Percentiles rank a stretch among this genome's conserved stretches.
These are phyloP conservation scores for Semnopithecus entellus DNA, from an alignment of 2,113 vertebrate genomes.

Conservation along the genomic window DNA sequence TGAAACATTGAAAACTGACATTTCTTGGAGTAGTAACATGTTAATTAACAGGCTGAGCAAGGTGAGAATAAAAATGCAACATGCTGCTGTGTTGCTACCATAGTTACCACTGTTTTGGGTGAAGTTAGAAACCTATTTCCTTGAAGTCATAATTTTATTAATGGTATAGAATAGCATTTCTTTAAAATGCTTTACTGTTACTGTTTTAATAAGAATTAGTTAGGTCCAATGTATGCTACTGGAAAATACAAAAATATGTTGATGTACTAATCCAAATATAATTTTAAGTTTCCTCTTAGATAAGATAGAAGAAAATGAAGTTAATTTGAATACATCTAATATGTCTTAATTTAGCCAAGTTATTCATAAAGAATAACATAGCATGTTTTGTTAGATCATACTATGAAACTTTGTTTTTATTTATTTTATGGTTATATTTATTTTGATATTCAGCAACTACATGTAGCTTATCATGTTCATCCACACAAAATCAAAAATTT, in stretches of 20 bases:
- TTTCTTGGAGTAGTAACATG: not conserved
- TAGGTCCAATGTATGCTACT: not conserved
- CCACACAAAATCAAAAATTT: not conserved
- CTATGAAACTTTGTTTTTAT: not conserved
- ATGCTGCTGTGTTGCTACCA: not conserved
- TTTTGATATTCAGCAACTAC: not conserved
- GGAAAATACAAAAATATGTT: slow-evolving; percentile 30
- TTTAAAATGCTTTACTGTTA: not conserved
- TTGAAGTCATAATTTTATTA: slow-evolving; percentile 38
- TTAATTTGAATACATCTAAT: not conserved
- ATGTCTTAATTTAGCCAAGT: not conserved
- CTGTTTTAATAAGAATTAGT: not conserved
- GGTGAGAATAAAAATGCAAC: slow-evolving; percentile 4
- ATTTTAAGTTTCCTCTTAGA: not conserved
- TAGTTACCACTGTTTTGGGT: not conserved
- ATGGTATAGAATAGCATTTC: not conserved
- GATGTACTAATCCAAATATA: not conserved
- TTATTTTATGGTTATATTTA: not conserved
- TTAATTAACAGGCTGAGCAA: not conserved
- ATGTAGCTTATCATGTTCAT: not conserved
- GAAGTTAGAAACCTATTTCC: not conserved
- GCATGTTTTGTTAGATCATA: not conserved
- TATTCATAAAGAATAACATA: not conserved
- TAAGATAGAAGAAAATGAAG: not conserved
- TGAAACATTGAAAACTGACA: slow-evolving; percentile 43